Conservation (phyloP, 1,140 invertebrate species). For the Piezodorus guildinii region DNA sequence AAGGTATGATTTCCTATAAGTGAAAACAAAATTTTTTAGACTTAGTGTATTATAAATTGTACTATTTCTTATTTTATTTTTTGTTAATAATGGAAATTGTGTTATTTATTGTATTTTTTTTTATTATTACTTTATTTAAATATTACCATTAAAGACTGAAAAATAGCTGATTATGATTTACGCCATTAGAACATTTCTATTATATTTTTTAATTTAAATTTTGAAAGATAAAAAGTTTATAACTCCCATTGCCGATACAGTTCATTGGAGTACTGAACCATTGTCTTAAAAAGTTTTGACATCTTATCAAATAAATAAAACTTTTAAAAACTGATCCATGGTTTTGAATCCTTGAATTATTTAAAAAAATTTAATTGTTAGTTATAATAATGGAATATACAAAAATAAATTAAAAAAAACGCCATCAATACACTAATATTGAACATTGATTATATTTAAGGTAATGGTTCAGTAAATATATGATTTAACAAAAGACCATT, state of each 20-base stretch:
- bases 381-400: too few relatives aligned
- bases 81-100: background rate
- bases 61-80: conserved; percentile 3
- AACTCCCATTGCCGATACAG: background rate
- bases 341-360: too few relatives aligned
- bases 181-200: conserved; percentile 10
- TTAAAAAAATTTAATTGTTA: too few relatives aligned
- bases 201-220: conserved; percentile 16
- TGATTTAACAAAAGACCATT: conserved; percentile 18
- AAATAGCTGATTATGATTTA: conserved; percentile 8
- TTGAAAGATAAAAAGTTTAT: conserved; percentile 15
- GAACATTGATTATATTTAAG: conserved; percentile 10
- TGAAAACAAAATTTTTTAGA: conserved; percentile 6
- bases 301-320: background rate
- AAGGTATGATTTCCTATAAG: conserved; percentile 20
- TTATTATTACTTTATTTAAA: conserved; percentile 13
- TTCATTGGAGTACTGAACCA: background rate
- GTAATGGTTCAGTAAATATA: conserved; percentile 7
- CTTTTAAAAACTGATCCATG: background rate
- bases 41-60: conserved; percentile 7
- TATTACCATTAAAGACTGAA: conserved; percentile 21
- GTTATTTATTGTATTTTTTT: conserved; percentile 9
- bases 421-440: background rate
- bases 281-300: background rate
- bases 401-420: too few relatives aligned